A percentile compares a stretch with the other conserved stretches of the same genome.
Conservation (phyloP, 2,888 invertebrate species). For the Tetropium fuscum region DNA sequence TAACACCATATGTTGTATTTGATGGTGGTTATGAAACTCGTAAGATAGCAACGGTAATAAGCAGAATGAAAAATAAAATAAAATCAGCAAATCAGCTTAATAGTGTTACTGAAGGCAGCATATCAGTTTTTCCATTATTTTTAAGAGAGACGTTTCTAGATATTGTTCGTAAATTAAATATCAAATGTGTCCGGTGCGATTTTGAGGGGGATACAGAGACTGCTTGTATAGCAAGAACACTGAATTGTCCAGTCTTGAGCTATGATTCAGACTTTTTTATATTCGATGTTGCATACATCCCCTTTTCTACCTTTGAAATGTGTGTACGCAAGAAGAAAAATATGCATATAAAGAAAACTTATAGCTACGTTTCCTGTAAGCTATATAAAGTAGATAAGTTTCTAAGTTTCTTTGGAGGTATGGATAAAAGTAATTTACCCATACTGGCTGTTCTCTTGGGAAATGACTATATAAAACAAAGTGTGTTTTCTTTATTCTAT, state of each 20-base stretch:
- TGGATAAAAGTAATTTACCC: conserved; percentile 74
- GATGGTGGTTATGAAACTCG: conserved; percentile 76
- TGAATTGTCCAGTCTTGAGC: conserved; percentile 89
- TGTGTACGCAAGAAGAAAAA: conserved; percentile 53
- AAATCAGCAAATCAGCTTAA: conserved; percentile 66
- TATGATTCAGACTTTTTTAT: conserved; percentile 96
- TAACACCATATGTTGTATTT: conserved; percentile 80
- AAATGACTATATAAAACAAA: conserved; percentile 86
- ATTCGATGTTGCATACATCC: conserved; percentile 86
- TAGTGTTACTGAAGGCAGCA: conserved; percentile 68
- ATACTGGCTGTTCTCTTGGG: conserved; percentile 86
- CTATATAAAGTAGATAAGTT: conserved; percentile 81
- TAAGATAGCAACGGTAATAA: conserved; percentile 51
- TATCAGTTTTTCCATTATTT: conserved; percentile 80
- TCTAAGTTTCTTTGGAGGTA: conserved; percentile 73
- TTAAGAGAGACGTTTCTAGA: conserved; percentile 81
- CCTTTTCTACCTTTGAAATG: conserved; percentile 75
- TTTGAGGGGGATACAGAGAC: conserved; percentile 94
- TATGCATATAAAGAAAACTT: conserved; percentile 39
- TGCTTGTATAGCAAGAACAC: conserved; percentile 81
- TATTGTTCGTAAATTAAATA: conserved; percentile 73
- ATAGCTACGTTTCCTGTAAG: conserved; percentile 73
- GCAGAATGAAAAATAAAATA: conserved; percentile 51
- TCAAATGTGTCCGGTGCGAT: conserved; percentile 79
- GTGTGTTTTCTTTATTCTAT: conserved; percentile 79